These are phyloP conservation scores for Trachelus tabidus DNA, from an alignment of 2,888 invertebrate species.

Conservation along the genomic window DNA sequence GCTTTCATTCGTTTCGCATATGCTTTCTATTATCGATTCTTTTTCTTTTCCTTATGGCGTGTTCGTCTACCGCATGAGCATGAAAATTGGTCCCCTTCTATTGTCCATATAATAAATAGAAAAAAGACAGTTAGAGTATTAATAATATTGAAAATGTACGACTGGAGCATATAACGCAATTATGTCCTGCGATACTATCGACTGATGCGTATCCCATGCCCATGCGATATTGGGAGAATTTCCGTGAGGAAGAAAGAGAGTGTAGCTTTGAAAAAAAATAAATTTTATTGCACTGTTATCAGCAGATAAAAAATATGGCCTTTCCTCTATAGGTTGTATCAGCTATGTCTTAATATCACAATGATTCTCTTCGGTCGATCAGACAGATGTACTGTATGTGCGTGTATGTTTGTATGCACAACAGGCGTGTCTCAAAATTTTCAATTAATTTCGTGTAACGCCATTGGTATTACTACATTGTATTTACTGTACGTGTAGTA, in stretches of 20 bases:
- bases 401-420: background rate
- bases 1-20: background rate
- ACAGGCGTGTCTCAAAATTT: background rate
- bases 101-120: background rate
- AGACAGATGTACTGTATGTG: background rate
- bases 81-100: background rate
- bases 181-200: background rate
- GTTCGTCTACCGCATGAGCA: slow-evolving; percentile 1
- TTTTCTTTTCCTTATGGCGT: slow-evolving; percentile 6
- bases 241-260: slow-evolving; percentile 43
- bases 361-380: slow-evolving; percentile 13
- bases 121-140: background rate
- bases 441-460: background rate
- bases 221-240: slow-evolving; percentile 24
- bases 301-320: slow-evolving; percentile 42
- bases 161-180: background rate
- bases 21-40: slow-evolving; percentile 6
- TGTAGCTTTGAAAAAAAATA: slow-evolving; percentile 40
- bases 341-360: slow-evolving; percentile 41
- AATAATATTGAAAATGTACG: background rate
- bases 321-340: slow-evolving; percentile 23
- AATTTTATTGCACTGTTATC: slow-evolving; percentile 35
- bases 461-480: background rate
- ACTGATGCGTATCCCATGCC: background rate
- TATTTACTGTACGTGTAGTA: background rate